Evolutionary conservation across 2,113 vertebrate species (phyloP).

Genomic region (Misgurnus anguillicaudatus): DNA sequence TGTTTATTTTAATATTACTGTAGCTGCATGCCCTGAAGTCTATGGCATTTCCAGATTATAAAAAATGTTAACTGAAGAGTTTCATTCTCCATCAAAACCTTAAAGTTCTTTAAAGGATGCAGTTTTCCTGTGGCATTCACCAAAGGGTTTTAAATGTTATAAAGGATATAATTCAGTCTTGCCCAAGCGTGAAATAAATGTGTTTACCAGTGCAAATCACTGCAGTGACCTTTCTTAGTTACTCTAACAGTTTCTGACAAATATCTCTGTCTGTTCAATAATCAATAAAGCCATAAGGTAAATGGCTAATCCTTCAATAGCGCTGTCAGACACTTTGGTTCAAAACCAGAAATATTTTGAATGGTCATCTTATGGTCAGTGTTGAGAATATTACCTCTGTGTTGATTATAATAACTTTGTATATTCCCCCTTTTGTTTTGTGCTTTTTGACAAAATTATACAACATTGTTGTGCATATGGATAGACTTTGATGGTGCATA

Average conservation of each 20-base stretch:
- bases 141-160: background rate
- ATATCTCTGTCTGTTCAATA: background rate
- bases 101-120: too few relatives aligned
- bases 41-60: background rate
- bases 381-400: background rate
- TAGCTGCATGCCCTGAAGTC: too few relatives aligned
- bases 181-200: background rate
- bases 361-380: background rate
- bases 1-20: too few relatives aligned
- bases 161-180: background rate
- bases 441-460: background rate
- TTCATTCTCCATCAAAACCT: background rate
- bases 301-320: background rate
- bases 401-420: background rate
- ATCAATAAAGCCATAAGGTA: slow-evolving; percentile 14
- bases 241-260: background rate
- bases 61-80: too few relatives aligned
- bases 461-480: background rate
- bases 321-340: background rate
- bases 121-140: too few relatives aligned
- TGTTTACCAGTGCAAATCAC: background rate
- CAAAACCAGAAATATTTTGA: background rate
- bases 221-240: background rate
- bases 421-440: background rate
- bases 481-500: background rate